These are phyloP conservation scores for Triplophysa tibetana DNA, from an alignment of 2,113 vertebrate genomes.

Conservation along the genomic window DNA sequence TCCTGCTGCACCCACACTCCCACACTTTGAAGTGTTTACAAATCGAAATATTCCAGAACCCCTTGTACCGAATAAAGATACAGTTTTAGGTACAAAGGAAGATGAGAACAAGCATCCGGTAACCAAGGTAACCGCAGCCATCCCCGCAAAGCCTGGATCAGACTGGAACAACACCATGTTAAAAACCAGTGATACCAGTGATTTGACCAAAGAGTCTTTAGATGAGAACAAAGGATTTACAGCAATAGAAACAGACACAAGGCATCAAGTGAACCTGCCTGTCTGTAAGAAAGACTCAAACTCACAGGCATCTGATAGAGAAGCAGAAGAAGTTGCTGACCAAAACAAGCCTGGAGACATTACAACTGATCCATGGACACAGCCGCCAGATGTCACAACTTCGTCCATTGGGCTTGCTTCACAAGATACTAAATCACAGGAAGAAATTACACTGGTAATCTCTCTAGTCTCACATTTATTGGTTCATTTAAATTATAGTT, in stretches of 20 bases:
- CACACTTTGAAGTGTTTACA: constrained; percentile 3
- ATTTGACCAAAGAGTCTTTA: background rate
- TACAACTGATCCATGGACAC: background rate
- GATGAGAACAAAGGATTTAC: background rate
- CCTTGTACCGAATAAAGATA: background rate
- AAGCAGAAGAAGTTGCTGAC: background rate
- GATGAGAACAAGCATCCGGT: background rate
- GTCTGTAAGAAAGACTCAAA: constrained; percentile 1
- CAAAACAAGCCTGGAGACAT: background rate
- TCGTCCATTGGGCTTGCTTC: background rate
- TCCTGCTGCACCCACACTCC: background rate
- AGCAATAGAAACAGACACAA: background rate
- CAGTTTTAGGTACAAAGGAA: background rate
- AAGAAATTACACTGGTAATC: constrained; percentile 49
- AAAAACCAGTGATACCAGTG: background rate
- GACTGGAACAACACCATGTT: constrained; percentile 1
- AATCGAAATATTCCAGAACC: background rate
- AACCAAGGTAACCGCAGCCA: background rate
- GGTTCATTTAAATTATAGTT: too few species aligned
- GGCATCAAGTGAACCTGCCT: background rate
- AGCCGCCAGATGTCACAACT: background rate
- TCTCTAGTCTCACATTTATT: background rate
- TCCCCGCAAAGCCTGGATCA: background rate
- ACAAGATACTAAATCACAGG: background rate
- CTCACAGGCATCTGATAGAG: background rate